These are phyloP conservation scores for Camelus bactrianus DNA, from an alignment of 2,113 vertebrate species.

Conservation along the genomic window DNA sequence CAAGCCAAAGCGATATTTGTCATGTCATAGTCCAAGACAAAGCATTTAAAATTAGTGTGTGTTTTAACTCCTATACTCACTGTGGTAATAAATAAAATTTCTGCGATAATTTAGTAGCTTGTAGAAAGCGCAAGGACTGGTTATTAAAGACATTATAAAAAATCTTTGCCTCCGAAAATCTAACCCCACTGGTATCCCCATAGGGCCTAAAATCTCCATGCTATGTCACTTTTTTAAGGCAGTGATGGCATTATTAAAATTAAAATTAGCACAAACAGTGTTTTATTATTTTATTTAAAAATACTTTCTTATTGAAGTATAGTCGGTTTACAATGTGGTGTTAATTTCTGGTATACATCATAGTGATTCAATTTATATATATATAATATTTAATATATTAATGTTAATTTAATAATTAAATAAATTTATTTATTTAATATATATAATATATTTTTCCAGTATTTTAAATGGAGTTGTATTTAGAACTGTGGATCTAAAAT, in stretches of 20 bases:
- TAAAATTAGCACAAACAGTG: background rate
- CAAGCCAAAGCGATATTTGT: background rate
- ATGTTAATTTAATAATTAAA: too few species aligned
- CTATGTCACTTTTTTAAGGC: background rate
- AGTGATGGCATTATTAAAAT: background rate
- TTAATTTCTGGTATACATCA: too few species aligned
- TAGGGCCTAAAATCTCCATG: background rate
- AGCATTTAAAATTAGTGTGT: background rate
- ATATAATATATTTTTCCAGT: too few species aligned
- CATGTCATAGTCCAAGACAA: background rate
- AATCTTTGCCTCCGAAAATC: fast-evolving
- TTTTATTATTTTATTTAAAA: background rate
- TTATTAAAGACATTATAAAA: background rate
- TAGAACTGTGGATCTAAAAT: background rate
- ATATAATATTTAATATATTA: too few species aligned
- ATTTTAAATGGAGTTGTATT: background rate
- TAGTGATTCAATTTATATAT: too few species aligned
- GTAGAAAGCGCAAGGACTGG: background rate
- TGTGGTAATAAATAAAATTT: background rate
- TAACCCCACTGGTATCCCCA: background rate
- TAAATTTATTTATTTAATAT: too few species aligned
- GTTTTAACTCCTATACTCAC: background rate
- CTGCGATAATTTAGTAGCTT: background rate
- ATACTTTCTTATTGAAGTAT: too few species aligned
- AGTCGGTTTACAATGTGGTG: too few species aligned